A percentile compares a stretch with the other conserved stretches of the same genome.
These are phyloP conservation scores for Panurus biarmicus DNA, from an alignment of 2,113 vertebrate species.

Conservation along the genomic window DNA sequence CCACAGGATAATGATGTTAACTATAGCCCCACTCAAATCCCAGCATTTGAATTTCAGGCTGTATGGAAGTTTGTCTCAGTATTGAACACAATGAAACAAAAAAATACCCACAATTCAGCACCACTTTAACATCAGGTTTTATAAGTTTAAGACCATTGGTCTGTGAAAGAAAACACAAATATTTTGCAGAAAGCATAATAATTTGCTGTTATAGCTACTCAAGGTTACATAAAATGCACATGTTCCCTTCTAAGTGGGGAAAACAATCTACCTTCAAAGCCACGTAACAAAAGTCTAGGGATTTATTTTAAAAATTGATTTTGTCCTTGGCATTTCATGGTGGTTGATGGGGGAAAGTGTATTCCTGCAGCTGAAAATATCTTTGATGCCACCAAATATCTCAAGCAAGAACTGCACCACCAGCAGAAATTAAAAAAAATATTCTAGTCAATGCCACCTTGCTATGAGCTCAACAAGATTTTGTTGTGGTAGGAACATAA, in stretches of 20 bases:
- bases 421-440: not conserved
- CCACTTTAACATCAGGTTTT: not conserved
- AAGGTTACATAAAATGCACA: not conserved
- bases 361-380: not conserved
- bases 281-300: not conserved
- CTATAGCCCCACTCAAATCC: not conserved
- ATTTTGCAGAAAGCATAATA: not conserved
- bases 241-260: not conserved
- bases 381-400: not conserved
- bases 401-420: not conserved
- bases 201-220: not conserved
- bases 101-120: not conserved
- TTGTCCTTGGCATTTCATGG: not conserved
- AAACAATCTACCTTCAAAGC: not conserved
- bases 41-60: not conserved
- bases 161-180: not conserved
- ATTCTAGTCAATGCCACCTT: not conserved
- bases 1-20: not conserved
- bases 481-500: not conserved
- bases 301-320: not conserved
- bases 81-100: not conserved
- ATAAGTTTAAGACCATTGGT: not conserved
- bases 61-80: not conserved
- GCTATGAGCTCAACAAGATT: not conserved
- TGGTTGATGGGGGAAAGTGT: not conserved